A percentile compares a stretch with the other conserved stretches of the same genome.
Conservation (phyloP, 1,140 invertebrate genomes). For the Homarus americanus region DNA sequence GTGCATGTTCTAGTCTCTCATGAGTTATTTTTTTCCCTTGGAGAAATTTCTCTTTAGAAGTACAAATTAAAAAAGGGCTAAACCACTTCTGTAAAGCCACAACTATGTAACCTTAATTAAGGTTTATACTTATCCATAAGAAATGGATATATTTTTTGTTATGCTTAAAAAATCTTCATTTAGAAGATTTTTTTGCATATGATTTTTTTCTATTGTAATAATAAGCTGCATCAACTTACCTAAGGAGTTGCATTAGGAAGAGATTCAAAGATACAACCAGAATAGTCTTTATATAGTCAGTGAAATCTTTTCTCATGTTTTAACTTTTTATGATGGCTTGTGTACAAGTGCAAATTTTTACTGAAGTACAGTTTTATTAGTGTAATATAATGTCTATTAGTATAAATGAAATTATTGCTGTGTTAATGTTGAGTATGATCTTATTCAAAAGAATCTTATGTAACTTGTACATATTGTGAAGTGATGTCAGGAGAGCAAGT, state of each 20-base stretch:
- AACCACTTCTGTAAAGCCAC: slow-evolving; percentile 35
- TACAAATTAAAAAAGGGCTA: slow-evolving; percentile 44
- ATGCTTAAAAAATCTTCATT: slow-evolving; percentile 23
- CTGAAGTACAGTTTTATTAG: slow-evolving; percentile 51
- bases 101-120: slow-evolving; percentile 15
- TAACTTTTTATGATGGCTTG: slow-evolving; percentile 50
- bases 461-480: slow-evolving; percentile 41
- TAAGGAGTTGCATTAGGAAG: slow-evolving; percentile 1
- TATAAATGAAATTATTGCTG: slow-evolving; percentile 33
- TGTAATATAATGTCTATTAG: slow-evolving; percentile 24
- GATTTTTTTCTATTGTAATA: slow-evolving; percentile 6
- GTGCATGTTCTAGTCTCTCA: slow-evolving; percentile 55
- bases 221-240: background rate
- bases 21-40: slow-evolving; percentile 53
- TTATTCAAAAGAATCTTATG: slow-evolving; percentile 23
- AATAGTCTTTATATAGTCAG: slow-evolving; percentile 55
- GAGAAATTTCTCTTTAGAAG: slow-evolving; percentile 56
- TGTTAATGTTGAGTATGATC: slow-evolving; percentile 53
- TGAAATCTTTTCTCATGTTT: slow-evolving; percentile 20
- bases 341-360: slow-evolving; percentile 62
- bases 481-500: slow-evolving; percentile 32
- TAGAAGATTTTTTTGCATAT: slow-evolving; percentile 5
- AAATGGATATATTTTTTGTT: slow-evolving; percentile 13
- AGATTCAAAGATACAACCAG: slow-evolving; percentile 20
- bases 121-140: slow-evolving; percentile 18